Percentiles rank a stretch among this genome's conserved stretches.
Conservation (phyloP, 2,113 vertebrate genomes). For the Osmerus mordax region DNA sequence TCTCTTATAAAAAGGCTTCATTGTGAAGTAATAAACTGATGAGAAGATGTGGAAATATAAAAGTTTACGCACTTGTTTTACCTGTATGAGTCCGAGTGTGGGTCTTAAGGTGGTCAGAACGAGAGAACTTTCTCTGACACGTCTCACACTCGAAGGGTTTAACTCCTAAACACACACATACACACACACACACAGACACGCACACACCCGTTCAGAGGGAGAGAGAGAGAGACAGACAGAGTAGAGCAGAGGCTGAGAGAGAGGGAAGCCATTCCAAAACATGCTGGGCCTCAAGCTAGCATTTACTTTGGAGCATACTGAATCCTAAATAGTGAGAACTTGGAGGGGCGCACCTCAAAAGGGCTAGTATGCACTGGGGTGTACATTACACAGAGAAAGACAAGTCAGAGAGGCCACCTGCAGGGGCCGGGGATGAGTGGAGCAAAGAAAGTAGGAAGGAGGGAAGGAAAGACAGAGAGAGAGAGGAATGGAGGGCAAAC, state of each 20-base stretch:
- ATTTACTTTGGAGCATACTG: background rate
- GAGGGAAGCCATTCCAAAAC: conserved; percentile 61
- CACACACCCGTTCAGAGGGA: conserved; percentile 35
- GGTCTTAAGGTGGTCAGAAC: conserved; percentile 99
- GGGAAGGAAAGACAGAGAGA: conserved; percentile 17
- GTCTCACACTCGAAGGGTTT: conserved; percentile 99
- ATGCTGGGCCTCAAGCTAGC: conserved; percentile 33
- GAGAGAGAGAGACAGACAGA: conserved; percentile 63
- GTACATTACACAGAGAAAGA: background rate
- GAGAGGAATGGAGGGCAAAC: conserved; percentile 67
- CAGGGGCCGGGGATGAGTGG: background rate
- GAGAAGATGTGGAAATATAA: conserved; percentile 78
- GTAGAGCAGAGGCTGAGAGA: conserved; percentile 61
- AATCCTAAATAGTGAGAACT: no score
- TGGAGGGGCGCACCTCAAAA: no score
- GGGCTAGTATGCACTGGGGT: no score
- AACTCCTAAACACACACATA: conserved; percentile 84
- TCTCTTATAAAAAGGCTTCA: conserved; percentile 19
- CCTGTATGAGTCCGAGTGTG: conserved; percentile 99
- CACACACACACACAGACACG: conserved; percentile 44
- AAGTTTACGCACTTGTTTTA: conserved; percentile 99
- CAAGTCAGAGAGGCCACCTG: background rate
- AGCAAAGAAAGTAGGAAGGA: background rate
- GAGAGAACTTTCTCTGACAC: conserved; percentile 99
- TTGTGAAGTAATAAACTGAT: conserved; percentile 12